phyloP scores from a whole-genome alignment of 92 coral and sea anemone genomes.

The Muricea muricata region DNA sequence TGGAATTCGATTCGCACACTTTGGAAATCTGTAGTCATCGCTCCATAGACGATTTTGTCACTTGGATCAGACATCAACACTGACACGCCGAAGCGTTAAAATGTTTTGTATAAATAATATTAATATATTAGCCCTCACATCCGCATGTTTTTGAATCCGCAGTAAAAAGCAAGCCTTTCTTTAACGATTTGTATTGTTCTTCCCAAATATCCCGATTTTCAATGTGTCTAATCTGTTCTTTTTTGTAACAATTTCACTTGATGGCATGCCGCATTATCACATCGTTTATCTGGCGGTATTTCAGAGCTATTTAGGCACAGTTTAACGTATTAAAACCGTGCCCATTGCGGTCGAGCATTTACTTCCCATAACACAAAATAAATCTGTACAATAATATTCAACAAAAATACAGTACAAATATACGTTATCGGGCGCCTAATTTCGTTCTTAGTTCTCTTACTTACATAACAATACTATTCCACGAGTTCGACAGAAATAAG shows the following conservation, averaged over 20 bases:
- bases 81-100: slow-evolving; percentile 16
- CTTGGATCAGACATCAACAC: not conserved
- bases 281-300: not conserved
- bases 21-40: not conserved
- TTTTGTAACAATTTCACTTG: not conserved
- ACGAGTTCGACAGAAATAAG: not conserved
- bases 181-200: not conserved
- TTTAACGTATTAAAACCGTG: not conserved
- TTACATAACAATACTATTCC: not conserved
- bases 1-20: not conserved
- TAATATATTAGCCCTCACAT: slow-evolving; percentile 46
- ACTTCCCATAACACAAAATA: not conserved
- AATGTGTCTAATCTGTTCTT: not conserved
- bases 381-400: not conserved
- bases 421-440: not conserved
- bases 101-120: slow-evolving; percentile 45
- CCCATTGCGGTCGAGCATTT: slow-evolving; percentile 1
- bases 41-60: not conserved
- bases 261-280: not conserved
- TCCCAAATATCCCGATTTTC: not conserved
- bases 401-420: not conserved
- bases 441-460: not conserved
- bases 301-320: not conserved
- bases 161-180: not conserved
- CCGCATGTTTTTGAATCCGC: slow-evolving; percentile 25